These are phyloP conservation scores for Ormyrus nitidulus DNA, from an alignment of 2,888 invertebrate species.

Conservation along the genomic window DNA sequence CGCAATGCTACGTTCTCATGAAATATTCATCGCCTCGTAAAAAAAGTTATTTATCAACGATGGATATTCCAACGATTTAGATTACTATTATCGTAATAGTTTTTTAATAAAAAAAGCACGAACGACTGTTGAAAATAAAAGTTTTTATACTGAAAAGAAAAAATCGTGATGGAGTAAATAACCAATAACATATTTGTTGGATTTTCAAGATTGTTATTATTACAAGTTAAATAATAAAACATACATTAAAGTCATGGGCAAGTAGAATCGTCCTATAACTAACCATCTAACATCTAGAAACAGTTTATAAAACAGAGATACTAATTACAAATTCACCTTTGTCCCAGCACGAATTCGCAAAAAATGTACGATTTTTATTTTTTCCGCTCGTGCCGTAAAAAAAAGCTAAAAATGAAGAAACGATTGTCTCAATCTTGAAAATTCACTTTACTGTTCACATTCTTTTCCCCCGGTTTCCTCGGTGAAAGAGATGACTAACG, in stretches of 20 bases:
- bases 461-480: conserved; percentile 10
- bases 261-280: conserved; percentile 71
- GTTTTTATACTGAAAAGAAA: conserved; percentile 9
- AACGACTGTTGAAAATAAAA: conserved; percentile 4
- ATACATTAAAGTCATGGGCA: conserved; percentile 73
- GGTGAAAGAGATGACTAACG: conserved; percentile 11
- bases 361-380: background rate
- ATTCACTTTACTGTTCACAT: conserved; percentile 29
- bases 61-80: background rate
- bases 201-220: conserved; percentile 60
- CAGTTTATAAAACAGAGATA: conserved; percentile 65
- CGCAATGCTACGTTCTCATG: background rate
- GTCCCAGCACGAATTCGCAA: conserved; percentile 59
- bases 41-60: conserved; percentile 11
- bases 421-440: conserved; percentile 41
- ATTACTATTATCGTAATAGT: too few relatives aligned
- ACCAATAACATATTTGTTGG: conserved; percentile 4
- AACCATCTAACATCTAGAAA: conserved; percentile 66
- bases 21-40: conserved; percentile 1
- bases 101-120: too few relatives aligned
- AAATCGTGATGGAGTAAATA: background rate
- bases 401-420: conserved; percentile 40
- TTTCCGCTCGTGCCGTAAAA: conserved; percentile 20
- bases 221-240: conserved; percentile 70
- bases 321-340: conserved; percentile 67